Conservation (phyloP, 2,888 invertebrate species). For the Heliconius sara region DNA sequence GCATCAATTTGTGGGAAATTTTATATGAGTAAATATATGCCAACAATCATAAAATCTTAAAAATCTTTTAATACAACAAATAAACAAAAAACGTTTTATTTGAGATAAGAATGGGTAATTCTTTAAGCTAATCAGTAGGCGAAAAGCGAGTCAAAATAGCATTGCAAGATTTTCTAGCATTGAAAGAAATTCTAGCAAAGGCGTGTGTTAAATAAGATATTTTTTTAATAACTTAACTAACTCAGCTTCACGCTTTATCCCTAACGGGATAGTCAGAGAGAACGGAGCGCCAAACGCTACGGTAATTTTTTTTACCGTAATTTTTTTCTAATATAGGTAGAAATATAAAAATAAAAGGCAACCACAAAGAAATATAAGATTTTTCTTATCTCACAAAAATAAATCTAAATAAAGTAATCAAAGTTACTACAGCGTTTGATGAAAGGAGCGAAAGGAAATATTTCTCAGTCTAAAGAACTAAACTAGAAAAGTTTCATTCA, state of each 20-base stretch:
- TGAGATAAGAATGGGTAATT: not conserved
- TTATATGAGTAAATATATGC: not conserved
- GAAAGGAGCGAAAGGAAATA: slow-evolving; percentile 45
- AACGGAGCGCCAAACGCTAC: no score
- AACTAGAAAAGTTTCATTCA: slow-evolving; percentile 40
- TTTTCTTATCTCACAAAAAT: slow-evolving; percentile 48
- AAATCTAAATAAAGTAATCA: slow-evolving; percentile 70
- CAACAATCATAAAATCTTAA: no score
- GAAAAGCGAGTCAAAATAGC: no score
- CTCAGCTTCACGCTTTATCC: no score
- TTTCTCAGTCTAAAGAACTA: slow-evolving; percentile 43
- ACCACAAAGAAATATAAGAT: not conserved
- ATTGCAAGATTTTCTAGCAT: no score
- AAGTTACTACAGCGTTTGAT: slow-evolving; percentile 59
- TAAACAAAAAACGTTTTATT: not conserved
- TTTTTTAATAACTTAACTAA: not conserved
- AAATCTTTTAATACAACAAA: not conserved
- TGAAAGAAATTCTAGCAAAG: no score
- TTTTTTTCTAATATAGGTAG: no score
- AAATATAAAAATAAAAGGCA: not conserved
- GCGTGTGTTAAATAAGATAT: not conserved
- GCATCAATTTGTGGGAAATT: not conserved
- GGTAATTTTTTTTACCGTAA: no score
- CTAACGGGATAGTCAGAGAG: no score
- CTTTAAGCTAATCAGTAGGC: no score